Evolutionary conservation across 2,113 vertebrate genomes (phyloP), one percentile per base, ranked within the genome.

Genomic region (Aramus guarauna): DNA sequence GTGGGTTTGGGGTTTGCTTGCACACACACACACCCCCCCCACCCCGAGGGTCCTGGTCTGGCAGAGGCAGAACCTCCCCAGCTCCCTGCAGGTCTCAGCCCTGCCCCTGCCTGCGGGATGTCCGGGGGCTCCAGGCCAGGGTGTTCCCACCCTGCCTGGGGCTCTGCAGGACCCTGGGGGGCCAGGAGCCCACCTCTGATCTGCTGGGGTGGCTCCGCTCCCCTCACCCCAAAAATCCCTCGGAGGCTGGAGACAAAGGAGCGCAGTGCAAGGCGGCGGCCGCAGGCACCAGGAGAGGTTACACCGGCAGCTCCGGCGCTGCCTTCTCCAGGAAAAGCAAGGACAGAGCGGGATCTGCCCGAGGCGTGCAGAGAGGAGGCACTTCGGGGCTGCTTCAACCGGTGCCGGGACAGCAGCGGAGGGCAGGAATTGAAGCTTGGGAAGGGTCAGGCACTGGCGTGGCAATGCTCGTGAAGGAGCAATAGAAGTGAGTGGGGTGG

Each of bases 241-340:
- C 6, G 1, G 72, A 47, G 22, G 19, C 5, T 5, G 2, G 59
- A 69, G 76, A 30, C 0, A 3, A 60, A 43, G 45, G 34, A 53
- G 3, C 0, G 0, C 2, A 1, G 20, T 8, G 55, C 41, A 21
- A 60, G 37, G 43, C 23, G 9, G 53, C 0, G 15, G 73, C n/a
- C 68, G 21, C 23, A 36, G 55, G 37, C 2, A 3, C n/a, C 6
- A 2, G 16, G 47, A 26, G 10, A 77, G n/a, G 19, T 69, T 30
- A 45, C 32, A 23, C 5, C 0, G 0, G 53, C 41, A 64, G 77
- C 32, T 77, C 64, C 2, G 8, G 50, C 1, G 0, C 19, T 48
- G 60, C n/a, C 9, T 84, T 58, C 47, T 34, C 56, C 2, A 3
- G 73, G 66, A 58, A 78, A 83, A 82, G 29, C 55, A 43, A 69